These are phyloP conservation scores for Aethina tumida DNA, from an alignment of 1,140 invertebrate species.

Conservation along the genomic window DNA sequence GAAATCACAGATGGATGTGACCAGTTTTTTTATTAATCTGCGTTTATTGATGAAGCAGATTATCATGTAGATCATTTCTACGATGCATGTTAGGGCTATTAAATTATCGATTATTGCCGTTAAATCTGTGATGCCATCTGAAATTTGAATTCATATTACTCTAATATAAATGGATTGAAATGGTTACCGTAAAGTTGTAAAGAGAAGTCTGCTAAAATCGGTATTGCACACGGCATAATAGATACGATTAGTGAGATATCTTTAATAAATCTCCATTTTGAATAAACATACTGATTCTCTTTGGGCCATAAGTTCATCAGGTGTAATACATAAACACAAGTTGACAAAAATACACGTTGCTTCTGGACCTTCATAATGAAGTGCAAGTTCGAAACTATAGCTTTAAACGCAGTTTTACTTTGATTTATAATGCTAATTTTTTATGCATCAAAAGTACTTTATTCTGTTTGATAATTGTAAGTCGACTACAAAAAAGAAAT, in stretches of 20 bases:
- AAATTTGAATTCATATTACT: constrained; percentile 7
- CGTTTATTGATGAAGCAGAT: constrained; percentile 20
- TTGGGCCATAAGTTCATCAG: constrained; percentile 14
- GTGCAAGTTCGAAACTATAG: too few species aligned
- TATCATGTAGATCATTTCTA: constrained; percentile 24
- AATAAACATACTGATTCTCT: constrained; percentile 7
- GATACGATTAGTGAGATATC: constrained; percentile 13
- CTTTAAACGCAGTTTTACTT: too few species aligned
- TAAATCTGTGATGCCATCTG: constrained; percentile 13
- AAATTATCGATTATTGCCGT: constrained; percentile 18
- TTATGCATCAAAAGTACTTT: constrained; percentile 10
- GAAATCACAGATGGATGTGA: constrained; percentile 16
- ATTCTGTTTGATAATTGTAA: not conserved
- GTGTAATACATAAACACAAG: constrained; percentile 7
- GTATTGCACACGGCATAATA: constrained; percentile 15
- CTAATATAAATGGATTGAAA: constrained; percentile 6
- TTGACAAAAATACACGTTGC: too few species aligned
- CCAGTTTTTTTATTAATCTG: constrained; percentile 14
- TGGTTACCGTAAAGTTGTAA: constrained; percentile 12
- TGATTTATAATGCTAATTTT: constrained; percentile 8
- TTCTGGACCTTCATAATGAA: too few species aligned
- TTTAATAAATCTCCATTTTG: constrained; percentile 11
- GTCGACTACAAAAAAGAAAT: not conserved
- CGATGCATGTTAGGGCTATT: constrained; percentile 19
- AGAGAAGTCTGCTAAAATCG: constrained; percentile 16